These are phyloP conservation scores for Phalera bucephala DNA, from an alignment of 2,888 invertebrate species.

Conservation along the genomic window DNA sequence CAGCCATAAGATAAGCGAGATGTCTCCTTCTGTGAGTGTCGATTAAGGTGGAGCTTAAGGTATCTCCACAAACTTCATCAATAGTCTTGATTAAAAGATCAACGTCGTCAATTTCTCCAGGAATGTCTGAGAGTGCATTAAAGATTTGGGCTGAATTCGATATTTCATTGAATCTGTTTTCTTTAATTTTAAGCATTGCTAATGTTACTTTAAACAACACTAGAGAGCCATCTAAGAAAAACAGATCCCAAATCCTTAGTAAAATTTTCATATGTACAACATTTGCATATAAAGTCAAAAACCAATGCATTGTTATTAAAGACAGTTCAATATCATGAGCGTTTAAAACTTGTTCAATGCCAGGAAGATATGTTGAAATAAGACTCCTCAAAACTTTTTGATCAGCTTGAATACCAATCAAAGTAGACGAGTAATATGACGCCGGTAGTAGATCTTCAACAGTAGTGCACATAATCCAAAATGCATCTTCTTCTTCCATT, in stretches of 20 bases:
- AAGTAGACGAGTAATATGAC: slow-evolving; percentile 97
- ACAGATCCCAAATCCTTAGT: slow-evolving; percentile 96
- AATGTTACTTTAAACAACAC: slow-evolving; percentile 96
- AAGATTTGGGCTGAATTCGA: slow-evolving; percentile 99
- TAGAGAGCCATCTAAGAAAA: slow-evolving; percentile 97
- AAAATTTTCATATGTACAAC: slow-evolving; percentile 98
- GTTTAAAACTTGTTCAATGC: slow-evolving; percentile 94
- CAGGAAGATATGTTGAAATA: slow-evolving; percentile 94
- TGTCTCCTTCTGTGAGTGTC: slow-evolving; percentile 96
- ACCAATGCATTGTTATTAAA: slow-evolving; percentile 98
- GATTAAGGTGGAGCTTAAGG: slow-evolving; percentile 91
- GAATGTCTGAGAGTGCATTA: slow-evolving; percentile 97
- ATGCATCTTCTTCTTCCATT: slow-evolving; percentile 98
- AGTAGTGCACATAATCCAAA: slow-evolving; percentile 99
- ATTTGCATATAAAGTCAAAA: slow-evolving; percentile 97
- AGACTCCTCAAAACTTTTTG: slow-evolving; percentile 97
- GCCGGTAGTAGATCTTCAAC: slow-evolving; percentile 99
- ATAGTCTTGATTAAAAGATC: slow-evolving; percentile 91
- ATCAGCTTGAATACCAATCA: slow-evolving; percentile 97
- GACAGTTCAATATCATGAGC: slow-evolving; percentile 98
- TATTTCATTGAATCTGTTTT: slow-evolving; percentile 88
- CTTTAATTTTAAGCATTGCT: slow-evolving; percentile 95
- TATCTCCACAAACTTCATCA: slow-evolving; percentile 88
- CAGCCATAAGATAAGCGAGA: slow-evolving; percentile 97
- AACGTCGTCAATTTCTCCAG: slow-evolving; percentile 96